Evolutionary conservation across 1,140 invertebrate species (phyloP).

Genomic region (Dendroctonus ponderosae): DNA sequence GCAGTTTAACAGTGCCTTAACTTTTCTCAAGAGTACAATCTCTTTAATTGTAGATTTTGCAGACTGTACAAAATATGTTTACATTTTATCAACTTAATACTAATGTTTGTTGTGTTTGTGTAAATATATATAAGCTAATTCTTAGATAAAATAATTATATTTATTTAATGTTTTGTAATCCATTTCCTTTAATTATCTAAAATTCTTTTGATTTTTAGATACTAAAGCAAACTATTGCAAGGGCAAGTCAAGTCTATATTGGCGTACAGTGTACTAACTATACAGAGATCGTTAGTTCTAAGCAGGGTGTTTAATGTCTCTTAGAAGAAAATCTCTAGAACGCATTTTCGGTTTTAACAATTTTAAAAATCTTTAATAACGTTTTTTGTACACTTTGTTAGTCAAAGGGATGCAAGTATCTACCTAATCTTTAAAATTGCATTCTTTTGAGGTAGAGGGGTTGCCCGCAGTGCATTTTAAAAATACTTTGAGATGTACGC

Average conservation of each 20-base stretch:
- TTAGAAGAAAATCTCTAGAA: too few relatives aligned
- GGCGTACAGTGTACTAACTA: conserved; percentile 7
- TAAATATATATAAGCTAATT: conserved; percentile 20
- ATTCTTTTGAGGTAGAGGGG: too few relatives aligned
- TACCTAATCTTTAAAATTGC: too few relatives aligned
- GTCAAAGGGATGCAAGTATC: too few relatives aligned
- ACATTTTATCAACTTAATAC: conserved; percentile 12
- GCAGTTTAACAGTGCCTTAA: not conserved
- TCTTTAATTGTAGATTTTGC: not conserved
- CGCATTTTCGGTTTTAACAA: too few relatives aligned
- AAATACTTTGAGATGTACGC: too few relatives aligned
- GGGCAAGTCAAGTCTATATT: conserved; percentile 6
- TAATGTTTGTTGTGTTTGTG: conserved; percentile 28
- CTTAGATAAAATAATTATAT: conserved; percentile 14
- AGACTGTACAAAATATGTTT: conserved; percentile 8
- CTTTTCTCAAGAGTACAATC: conserved; percentile 7
- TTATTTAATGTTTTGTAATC: conserved; percentile 1
- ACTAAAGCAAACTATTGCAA: conserved; percentile 25
- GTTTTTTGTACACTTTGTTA: too few relatives aligned
- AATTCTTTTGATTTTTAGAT: conserved; percentile 1
- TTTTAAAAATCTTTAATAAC: too few relatives aligned
- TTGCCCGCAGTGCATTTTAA: too few relatives aligned
- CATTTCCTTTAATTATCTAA: conserved; percentile 11
- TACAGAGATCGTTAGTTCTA: conserved; percentile 20
- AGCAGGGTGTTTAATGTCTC: not conserved